These are phyloP conservation scores for Volucella zonaria DNA, from an alignment of 2,888 invertebrate species.

Conservation along the genomic window DNA sequence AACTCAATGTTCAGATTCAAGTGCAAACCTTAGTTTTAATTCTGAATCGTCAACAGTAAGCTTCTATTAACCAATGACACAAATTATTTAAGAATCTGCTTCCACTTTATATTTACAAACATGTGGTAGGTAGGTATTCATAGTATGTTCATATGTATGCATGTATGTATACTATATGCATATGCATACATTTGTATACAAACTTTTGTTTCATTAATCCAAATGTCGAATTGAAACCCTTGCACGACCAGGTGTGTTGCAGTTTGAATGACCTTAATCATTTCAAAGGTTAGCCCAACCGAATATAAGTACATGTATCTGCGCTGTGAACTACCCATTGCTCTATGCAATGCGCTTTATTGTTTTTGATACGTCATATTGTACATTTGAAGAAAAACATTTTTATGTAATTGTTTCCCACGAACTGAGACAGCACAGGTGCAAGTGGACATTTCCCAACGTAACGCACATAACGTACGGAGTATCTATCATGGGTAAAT, in stretches of 20 bases:
- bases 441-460: constrained; percentile 31
- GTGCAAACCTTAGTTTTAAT: too few species aligned
- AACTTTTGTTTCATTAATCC: not conserved
- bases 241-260: constrained; percentile 63
- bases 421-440: constrained; percentile 39
- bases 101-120: too few species aligned
- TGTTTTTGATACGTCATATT: constrained; percentile 53
- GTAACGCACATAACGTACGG: too few species aligned
- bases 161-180: too few species aligned
- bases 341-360: not conserved
- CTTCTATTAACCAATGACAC: too few species aligned
- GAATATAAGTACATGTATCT: constrained; percentile 64
- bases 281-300: constrained; percentile 64
- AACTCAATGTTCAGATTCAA: too few species aligned
- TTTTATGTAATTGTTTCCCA: constrained; percentile 34
- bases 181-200: constrained; percentile 25
- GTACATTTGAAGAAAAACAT: constrained; percentile 53
- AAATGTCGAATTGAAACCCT: constrained; percentile 55
- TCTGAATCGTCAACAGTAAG: too few species aligned
- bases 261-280: constrained; percentile 64
- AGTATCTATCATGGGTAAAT: too few species aligned
- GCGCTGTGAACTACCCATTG: constrained; percentile 36
- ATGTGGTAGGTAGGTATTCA: too few species aligned
- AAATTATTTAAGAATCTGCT: too few species aligned
- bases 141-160: too few species aligned